These are phyloP conservation scores for Phrynocephalus guinanensis DNA, from an alignment of 2,797 vertebrate species.

Conservation along the genomic window DNA sequence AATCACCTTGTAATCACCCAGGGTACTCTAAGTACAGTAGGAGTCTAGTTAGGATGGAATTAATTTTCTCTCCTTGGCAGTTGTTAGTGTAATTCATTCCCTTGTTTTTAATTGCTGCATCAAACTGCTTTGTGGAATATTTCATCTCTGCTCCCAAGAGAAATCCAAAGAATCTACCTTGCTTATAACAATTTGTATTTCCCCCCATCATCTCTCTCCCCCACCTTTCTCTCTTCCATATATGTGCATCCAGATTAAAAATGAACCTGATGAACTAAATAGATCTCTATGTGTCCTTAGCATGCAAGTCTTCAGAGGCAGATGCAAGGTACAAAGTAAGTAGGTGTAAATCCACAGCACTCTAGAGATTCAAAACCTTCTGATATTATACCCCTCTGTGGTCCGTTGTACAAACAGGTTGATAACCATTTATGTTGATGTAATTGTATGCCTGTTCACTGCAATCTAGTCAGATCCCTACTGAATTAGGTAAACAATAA, in stretches of 20 bases:
- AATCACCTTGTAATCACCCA: slow-evolving; percentile 66
- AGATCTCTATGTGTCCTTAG: slow-evolving; percentile 54
- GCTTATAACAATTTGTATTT: slow-evolving; percentile 66
- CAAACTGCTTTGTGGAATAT: slow-evolving; percentile 73
- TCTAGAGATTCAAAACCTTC: slow-evolving; percentile 2
- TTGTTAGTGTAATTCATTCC: slow-evolving; percentile 73
- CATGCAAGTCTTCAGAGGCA: slow-evolving; percentile 42
- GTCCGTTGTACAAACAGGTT: slow-evolving; percentile 17
- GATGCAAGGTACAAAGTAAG: not conserved
- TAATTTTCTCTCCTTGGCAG: slow-evolving; percentile 72
- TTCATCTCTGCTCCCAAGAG: slow-evolving; percentile 63
- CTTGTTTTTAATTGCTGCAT: slow-evolving; percentile 74
- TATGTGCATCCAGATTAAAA: slow-evolving; percentile 5
- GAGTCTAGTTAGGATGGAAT: slow-evolving; percentile 69
- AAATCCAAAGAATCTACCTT: slow-evolving; percentile 61
- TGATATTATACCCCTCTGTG: slow-evolving; percentile 37
- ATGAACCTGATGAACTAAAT: slow-evolving; percentile 64
- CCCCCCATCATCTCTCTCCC: no score
- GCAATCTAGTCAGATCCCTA: slow-evolving; percentile 1
- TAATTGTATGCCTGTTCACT: slow-evolving; percentile 24
- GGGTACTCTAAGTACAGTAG: slow-evolving; percentile 62
- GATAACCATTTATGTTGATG: not conserved
- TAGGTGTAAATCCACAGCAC: not conserved
- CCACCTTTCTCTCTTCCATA: slow-evolving; percentile 26
- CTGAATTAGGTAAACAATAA: slow-evolving; percentile 36